Evolutionary conservation across 2,888 invertebrate species (phyloP).

Genomic region (Nysson spinosus): DNA sequence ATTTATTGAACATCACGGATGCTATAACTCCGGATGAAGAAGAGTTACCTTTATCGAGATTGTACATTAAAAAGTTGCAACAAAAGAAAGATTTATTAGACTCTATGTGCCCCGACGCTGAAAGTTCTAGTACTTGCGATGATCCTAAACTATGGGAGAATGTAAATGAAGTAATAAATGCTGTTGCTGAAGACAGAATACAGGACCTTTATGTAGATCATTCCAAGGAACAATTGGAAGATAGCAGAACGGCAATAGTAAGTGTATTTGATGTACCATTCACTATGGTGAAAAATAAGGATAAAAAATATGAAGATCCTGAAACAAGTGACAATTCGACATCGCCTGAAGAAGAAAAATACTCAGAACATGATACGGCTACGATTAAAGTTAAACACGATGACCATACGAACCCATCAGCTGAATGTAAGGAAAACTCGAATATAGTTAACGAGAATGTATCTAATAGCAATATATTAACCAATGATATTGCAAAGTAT

Average conservation of each 20-base stretch:
- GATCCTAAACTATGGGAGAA: constrained; percentile 52
- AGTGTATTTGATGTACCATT: background rate
- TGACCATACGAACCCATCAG: too few species aligned
- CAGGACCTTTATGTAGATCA: constrained; percentile 16
- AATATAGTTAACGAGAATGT: too few species aligned
- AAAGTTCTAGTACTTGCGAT: constrained; percentile 4
- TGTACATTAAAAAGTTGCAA: constrained; percentile 39
- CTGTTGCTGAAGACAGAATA: constrained; percentile 57
- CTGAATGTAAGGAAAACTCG: too few species aligned
- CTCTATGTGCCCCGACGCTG: constrained; percentile 17
- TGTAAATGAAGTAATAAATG: constrained; percentile 62
- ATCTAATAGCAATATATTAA: too few species aligned
- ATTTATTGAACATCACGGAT: constrained; percentile 1
- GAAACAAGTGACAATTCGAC: background rate
- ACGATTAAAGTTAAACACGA: background rate
- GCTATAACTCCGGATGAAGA: constrained; percentile 54
- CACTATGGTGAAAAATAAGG: background rate
- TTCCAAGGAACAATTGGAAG: background rate
- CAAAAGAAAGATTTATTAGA: constrained; percentile 21
- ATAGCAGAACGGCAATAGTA: background rate
- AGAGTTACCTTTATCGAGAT: constrained; percentile 39
- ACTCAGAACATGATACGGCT: background rate
- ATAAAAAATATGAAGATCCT: background rate
- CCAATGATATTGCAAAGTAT: too few species aligned
- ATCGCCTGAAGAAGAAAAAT: background rate